A percentile compares a stretch with the other conserved stretches of the same genome.
These are phyloP conservation scores for Tragopan temminckii DNA, from an alignment of 2,797 vertebrate genomes.

Conservation along the genomic window DNA sequence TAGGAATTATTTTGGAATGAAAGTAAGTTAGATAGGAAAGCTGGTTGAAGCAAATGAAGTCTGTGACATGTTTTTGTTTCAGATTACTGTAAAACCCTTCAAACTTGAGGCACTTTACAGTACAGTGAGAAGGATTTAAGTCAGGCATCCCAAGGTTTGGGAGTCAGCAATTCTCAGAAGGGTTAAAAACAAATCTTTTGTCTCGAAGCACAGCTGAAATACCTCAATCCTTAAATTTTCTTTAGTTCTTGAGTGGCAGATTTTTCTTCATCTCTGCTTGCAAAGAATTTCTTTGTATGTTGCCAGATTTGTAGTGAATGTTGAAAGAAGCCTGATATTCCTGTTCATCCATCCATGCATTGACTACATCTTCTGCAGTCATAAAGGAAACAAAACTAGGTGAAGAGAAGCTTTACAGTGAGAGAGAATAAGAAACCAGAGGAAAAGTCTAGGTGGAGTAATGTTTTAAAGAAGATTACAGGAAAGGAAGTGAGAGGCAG, in stretches of 20 bases:
- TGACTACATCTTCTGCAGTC: conserved; percentile 4
- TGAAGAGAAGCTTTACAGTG: not conserved
- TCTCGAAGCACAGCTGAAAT: conserved; percentile 20
- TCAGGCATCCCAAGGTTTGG: not conserved
- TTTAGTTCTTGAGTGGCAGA: conserved; percentile 56
- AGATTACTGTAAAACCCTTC: not conserved
- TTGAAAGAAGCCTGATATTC: conserved; percentile 47
- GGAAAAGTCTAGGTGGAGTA: not conserved
- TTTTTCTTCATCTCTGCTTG: conserved; percentile 27
- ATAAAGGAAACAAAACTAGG: not conserved
- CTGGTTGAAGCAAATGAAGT: not conserved
- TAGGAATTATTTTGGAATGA: not conserved
- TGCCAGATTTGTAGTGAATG: conserved; percentile 32
- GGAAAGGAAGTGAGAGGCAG: not conserved
- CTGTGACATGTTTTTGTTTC: not conserved
- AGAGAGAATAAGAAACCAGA: not conserved
- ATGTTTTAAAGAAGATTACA: not conserved
- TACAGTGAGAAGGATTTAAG: not conserved
- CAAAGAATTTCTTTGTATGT: conserved; percentile 22
- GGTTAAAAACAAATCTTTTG: conserved; percentile 57
- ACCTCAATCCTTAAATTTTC: conserved; percentile 54
- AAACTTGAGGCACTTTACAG: not conserved
- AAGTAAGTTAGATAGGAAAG: not conserved
- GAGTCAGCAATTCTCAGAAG: conserved; percentile 2
- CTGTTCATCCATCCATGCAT: conserved; percentile 46